Evolutionary conservation across 2,113 vertebrate species (phyloP).

Genomic region (Microtus richardsoni): DNA sequence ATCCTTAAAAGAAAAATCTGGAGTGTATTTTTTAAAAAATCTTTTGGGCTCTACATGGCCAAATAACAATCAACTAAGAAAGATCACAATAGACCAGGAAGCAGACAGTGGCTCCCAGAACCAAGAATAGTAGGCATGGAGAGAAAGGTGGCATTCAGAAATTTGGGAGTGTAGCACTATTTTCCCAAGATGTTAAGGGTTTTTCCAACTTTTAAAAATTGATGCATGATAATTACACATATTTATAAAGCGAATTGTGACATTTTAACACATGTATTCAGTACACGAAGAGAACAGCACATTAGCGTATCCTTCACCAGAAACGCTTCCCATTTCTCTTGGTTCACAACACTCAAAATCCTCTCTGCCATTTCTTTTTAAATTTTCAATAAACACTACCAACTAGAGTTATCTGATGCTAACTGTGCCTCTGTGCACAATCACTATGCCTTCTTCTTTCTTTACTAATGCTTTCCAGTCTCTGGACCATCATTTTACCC

Average conservation of each 20-base stretch:
- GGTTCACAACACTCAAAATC: not conserved
- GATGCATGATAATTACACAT: not conserved
- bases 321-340: not conserved
- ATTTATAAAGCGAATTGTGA: not conserved
- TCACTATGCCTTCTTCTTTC: not conserved
- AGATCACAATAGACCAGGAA: not conserved
- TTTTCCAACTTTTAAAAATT: not conserved
- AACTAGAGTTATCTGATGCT: not conserved
- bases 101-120: not conserved
- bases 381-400: not conserved
- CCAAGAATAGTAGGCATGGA: not conserved
- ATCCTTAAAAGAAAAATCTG: not conserved
- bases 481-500: not conserved
- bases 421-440: not conserved
- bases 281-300: not conserved
- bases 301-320: no score
- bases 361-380: not conserved
- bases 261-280: not conserved
- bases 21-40: not conserved
- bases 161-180: not conserved
- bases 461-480: not conserved
- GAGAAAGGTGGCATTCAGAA: not conserved
- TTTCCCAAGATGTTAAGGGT: not conserved
- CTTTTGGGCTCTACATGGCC: not conserved
- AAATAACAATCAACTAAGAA: not conserved